Evolutionary conservation across 2,113 vertebrate genomes (phyloP).

Genomic region (Sus scrofa): T2T-Sscrofa CM000822.6:31798001-31798500

Average conservation of each 20-base stretch:
- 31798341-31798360: not conserved
- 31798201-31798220: constrained; percentile 8
- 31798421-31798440: not conserved
- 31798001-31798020: not conserved
- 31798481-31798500: not conserved
- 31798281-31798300: not conserved
- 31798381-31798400: not conserved
- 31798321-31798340: not conserved
- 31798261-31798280: not conserved
- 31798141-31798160: not conserved
- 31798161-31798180: not conserved
- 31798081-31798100: constrained; percentile 33
- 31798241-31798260: not conserved
- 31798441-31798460: not conserved
- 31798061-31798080: not conserved
- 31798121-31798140: not conserved
- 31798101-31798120: not conserved
- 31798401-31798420: not conserved
- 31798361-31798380: not conserved
- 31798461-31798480: not conserved
- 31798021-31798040: not conserved
- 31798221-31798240: not conserved
- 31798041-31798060: not conserved
- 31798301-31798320: not conserved
- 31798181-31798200: constrained; percentile 52